Conservation (phyloP, 1,140 invertebrate genomes). For the Sesamia nonagrioides region DNA sequence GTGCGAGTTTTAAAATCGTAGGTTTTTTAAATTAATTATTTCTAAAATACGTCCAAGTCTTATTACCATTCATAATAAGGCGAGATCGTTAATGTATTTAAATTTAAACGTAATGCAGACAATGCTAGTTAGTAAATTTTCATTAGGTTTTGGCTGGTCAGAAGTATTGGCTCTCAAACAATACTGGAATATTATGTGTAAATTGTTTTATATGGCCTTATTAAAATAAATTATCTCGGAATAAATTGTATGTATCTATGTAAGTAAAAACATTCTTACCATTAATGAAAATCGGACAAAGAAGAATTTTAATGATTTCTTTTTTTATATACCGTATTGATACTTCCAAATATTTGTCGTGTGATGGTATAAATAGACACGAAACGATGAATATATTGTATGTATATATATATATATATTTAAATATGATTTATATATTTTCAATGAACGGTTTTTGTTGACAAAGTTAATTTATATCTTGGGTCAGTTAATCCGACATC, state of each 20-base stretch:
- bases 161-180: slow-evolving; percentile 53
- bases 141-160: slow-evolving; percentile 70
- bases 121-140: slow-evolving; percentile 77
- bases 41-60: slow-evolving; percentile 58
- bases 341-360: slow-evolving; percentile 44
- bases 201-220: slow-evolving; percentile 81
- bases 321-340: slow-evolving; percentile 22
- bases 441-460: slow-evolving; percentile 41
- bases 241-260: slow-evolving; percentile 53
- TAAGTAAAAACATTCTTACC: slow-evolving; percentile 52
- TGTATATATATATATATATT: slow-evolving; percentile 32
- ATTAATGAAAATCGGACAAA: slow-evolving; percentile 43
- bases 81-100: slow-evolving; percentile 60
- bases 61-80: slow-evolving; percentile 55
- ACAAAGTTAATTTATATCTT: slow-evolving; percentile 52
- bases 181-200: slow-evolving; percentile 64
- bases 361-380: slow-evolving; percentile 34
- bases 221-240: slow-evolving; percentile 63
- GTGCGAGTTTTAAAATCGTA: slow-evolving; percentile 54
- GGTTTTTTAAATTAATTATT: slow-evolving; percentile 53
- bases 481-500: slow-evolving; percentile 70
- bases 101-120: slow-evolving; percentile 61
- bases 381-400: slow-evolving; percentile 28
- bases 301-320: slow-evolving; percentile 49
- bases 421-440: slow-evolving; percentile 12